Percentiles rank a stretch among this genome's conserved stretches.
These are phyloP conservation scores for Syngnathus rostellatus DNA, from an alignment of 2,797 vertebrate genomes.

Conservation along the genomic window DNA sequence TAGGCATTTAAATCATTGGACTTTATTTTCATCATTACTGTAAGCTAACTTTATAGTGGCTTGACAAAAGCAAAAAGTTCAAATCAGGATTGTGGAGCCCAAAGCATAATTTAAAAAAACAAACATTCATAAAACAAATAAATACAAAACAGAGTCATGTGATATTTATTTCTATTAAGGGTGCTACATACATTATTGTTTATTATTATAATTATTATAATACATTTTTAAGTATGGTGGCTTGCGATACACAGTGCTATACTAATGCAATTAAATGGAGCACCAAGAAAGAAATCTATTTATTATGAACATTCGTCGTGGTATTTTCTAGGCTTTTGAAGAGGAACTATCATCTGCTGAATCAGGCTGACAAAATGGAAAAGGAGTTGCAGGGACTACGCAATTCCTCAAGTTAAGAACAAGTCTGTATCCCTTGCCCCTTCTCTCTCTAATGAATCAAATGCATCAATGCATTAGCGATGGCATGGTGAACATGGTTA, in stretches of 20 bases:
- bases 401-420: constrained; percentile 54
- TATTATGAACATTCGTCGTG: too few relatives aligned
- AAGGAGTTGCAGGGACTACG: constrained; percentile 8
- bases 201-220: background rate
- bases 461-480: constrained; percentile 68
- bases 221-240: background rate
- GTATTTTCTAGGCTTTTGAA: background rate
- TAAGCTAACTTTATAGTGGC: background rate
- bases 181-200: background rate
- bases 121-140: background rate
- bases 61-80: background rate
- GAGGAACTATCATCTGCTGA: background rate
- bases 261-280: background rate
- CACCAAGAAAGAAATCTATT: background rate
- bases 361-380: constrained; percentile 6
- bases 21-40: background rate
- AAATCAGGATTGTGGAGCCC: background rate
- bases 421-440: constrained; percentile 31
- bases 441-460: constrained; percentile 50
- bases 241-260: background rate
- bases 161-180: background rate
- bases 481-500: constrained; percentile 68
- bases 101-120: background rate
- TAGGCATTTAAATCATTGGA: background rate
- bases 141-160: background rate